Evolutionary conservation across 2,113 vertebrate genomes (phyloP), one percentile per base, ranked within the genome.

Genomic region (Naja naja): DNA sequence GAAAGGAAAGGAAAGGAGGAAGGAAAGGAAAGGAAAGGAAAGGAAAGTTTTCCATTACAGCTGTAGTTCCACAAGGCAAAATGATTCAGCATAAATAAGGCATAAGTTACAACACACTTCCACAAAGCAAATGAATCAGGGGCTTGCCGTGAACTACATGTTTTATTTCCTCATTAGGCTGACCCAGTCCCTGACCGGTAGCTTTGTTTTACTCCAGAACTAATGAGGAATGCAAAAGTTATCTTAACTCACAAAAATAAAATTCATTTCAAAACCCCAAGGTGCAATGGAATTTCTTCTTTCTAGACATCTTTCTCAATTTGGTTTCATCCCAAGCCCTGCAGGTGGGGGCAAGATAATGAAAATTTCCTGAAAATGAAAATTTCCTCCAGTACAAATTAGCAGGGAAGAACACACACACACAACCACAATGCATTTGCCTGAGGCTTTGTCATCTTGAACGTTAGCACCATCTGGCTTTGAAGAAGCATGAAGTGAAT

Each of bases 151-250:
- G 54, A 90, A 90, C 55, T 64, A 87, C 45, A 64, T 87, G 89
- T 87, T 87, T 93, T 53, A 93, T 93, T 93, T 89, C 89, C 89
- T 93, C 92, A 90, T 90, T 93, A 93, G 92, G n/a, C 89, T 93
- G 92, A 93, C 92, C 92, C 47, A 93, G 2, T 93, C 60, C 81
- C 92, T 93, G 89, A 93, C 89, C 92, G 87, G 89, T 93, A 85
- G 55, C 92, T 87, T 85, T 90, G 81, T 90, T 93, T 93, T 85
- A 90, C 64, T 93, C 89, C 52, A 85, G 53, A 90, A 90, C 89
- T 93, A 93, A 93, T 90, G 92, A 93, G 92, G 81, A 93, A 93
- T 90, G 55, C 89, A 90, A 93, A 93, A 90, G 45, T 87, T n/a
- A 54, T 90, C 55, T 90, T 93, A 93, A 90, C 55, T 93, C 92